phyloP scores from a whole-genome alignment of 2,888 invertebrate species.

The Pristionchus arcanus region DNA sequence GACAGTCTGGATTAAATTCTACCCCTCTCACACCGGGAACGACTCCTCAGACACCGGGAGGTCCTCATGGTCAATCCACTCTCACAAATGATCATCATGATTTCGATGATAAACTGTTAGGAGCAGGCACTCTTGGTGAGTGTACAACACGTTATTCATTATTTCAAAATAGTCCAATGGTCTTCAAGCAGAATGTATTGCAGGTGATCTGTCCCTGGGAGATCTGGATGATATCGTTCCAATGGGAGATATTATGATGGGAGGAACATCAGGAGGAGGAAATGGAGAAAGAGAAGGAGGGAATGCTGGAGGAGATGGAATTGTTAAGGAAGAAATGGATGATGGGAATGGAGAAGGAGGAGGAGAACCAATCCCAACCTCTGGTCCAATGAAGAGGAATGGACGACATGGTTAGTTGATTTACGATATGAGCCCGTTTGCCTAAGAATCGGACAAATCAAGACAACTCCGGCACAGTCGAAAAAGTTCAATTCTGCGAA shows the following conservation, averaged over 20 bases:
- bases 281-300: not conserved
- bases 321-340: not conserved
- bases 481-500: too few species aligned
- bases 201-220: slow-evolving; percentile 41
- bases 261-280: not conserved
- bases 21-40: slow-evolving; percentile 28
- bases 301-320: not conserved
- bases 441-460: too few species aligned
- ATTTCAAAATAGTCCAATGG: not conserved
- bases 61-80: not conserved
- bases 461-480: too few species aligned
- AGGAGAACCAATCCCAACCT: not conserved
- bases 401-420: not conserved
- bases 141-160: not conserved
- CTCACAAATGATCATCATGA: slow-evolving; percentile 37
- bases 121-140: not conserved
- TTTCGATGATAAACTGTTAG: slow-evolving; percentile 30
- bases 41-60: slow-evolving; percentile 22
- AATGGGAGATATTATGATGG: slow-evolving; percentile 33
- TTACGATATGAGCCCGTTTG: too few species aligned
- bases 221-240: slow-evolving; percentile 53
- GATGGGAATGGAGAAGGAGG: slow-evolving; percentile 21
- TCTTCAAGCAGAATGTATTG: not conserved
- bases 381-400: not conserved
- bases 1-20: not conserved